Conservation (phyloP, 2,113 vertebrate species). For the Grammomys dolichurus region DNA sequence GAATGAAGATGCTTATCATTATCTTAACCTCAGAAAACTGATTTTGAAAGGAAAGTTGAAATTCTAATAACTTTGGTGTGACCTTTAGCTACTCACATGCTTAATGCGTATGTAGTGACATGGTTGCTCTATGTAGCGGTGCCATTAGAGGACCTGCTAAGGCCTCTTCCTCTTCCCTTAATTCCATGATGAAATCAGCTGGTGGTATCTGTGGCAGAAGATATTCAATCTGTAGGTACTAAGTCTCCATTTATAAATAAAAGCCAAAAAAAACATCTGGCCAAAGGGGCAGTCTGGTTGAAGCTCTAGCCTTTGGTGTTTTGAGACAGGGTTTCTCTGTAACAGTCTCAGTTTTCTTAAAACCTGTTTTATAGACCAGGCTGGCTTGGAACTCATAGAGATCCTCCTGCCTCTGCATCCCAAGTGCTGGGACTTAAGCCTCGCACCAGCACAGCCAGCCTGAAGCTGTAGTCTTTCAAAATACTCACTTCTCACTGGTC, state of each 20-base stretch:
- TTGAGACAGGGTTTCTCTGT: too few species aligned
- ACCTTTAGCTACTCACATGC: neutral
- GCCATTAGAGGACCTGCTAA: neutral
- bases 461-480: neutral
- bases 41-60: too few species aligned
- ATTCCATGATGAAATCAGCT: neutral
- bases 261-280: neutral
- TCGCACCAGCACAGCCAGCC: too few species aligned
- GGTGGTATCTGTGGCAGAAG: neutral
- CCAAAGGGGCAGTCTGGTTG: neutral
- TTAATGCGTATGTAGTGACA: neutral
- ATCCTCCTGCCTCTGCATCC: too few species aligned
- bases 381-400: too few species aligned
- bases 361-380: too few species aligned
- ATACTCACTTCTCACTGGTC: neutral
- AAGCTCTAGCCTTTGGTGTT: neutral
- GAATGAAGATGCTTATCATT: too few species aligned
- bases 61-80: too few species aligned
- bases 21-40: too few species aligned
- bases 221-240: neutral
- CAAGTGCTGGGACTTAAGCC: too few species aligned
- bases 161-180: neutral
- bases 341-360: too few species aligned
- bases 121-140: neutral
- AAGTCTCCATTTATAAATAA: constrained; percentile 2